These are phyloP conservation scores for Melanostigma gelatinosum DNA, from an alignment of 2,113 vertebrate genomes.

Conservation along the genomic window DNA sequence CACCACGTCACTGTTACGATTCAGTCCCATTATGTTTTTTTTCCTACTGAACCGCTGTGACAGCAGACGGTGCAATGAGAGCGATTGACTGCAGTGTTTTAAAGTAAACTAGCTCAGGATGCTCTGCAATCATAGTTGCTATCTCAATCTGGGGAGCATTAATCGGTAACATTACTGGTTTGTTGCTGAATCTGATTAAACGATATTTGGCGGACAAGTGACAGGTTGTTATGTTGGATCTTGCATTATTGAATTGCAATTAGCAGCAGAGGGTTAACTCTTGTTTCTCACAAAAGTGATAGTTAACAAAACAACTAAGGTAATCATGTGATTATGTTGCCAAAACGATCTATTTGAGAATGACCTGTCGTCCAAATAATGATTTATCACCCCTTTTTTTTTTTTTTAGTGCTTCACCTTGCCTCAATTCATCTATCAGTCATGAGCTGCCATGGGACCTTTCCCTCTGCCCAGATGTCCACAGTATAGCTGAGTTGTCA, in stretches of 20 bases:
- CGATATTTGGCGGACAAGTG: not conserved
- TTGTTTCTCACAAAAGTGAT: not conserved
- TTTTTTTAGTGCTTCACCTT: not conserved
- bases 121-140: slow-evolving; percentile 5
- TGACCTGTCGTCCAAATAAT: not conserved
- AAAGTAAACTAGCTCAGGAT: slow-evolving; percentile 46
- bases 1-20: rapidly evolving
- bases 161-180: not conserved
- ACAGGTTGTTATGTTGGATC: slow-evolving; percentile 14
- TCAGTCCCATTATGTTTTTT: not conserved
- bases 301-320: not conserved
- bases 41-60: not conserved
- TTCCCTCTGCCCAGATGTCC: not conserved
- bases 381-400: not conserved
- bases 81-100: not conserved
- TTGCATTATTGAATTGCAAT: slow-evolving; percentile 3
- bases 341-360: not conserved
- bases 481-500: slow-evolving; percentile 1
- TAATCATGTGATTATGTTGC: not conserved
- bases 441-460: not conserved
- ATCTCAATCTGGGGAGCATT: not conserved
- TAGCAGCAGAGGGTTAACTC: not conserved
- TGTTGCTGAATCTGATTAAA: not conserved
- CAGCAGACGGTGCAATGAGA: slow-evolving; percentile 17
- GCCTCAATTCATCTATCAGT: not conserved